phyloP scores from a whole-genome alignment of 2,888 invertebrate genomes.

The Colletes collaris region DNA sequence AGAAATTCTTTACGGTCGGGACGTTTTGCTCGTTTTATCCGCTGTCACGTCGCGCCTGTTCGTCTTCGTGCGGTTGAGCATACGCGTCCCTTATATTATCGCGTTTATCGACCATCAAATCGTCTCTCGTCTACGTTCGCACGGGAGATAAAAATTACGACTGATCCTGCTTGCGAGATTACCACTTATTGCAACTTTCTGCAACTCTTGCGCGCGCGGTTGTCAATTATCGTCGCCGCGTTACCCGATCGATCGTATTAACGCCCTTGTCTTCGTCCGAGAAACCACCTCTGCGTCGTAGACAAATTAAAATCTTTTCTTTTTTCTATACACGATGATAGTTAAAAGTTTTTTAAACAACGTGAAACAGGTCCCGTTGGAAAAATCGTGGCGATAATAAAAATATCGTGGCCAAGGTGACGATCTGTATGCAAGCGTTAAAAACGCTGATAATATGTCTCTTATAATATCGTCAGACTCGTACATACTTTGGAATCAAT shows the following conservation, averaged over 20 bases:
- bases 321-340: too few species aligned
- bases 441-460: too few species aligned
- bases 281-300: not conserved
- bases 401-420: too few species aligned
- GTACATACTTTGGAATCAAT: too few species aligned
- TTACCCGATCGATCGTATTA: constrained; percentile 35
- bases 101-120: constrained; percentile 62
- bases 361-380: too few species aligned
- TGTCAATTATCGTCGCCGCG: constrained; percentile 54
- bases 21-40: constrained; percentile 27
- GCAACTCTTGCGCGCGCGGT: constrained; percentile 26
- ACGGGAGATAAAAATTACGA: not conserved
- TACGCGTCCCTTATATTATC: constrained; percentile 51
- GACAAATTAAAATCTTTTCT: too few species aligned
- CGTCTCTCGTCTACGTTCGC: constrained; percentile 34
- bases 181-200: constrained; percentile 50
- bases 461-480: too few species aligned
- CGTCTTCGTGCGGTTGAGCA: constrained; percentile 25
- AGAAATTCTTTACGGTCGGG: constrained; percentile 28
- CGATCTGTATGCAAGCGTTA: too few species aligned
- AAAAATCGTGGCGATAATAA: too few species aligned
- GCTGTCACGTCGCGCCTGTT: constrained; percentile 28
- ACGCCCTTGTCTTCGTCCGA: not conserved
- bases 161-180: constrained; percentile 34
- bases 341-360: too few species aligned